These are phyloP conservation scores for Lepidotrigona ventralis DNA, from an alignment of 1,140 invertebrate genomes.

Conservation along the genomic window DNA sequence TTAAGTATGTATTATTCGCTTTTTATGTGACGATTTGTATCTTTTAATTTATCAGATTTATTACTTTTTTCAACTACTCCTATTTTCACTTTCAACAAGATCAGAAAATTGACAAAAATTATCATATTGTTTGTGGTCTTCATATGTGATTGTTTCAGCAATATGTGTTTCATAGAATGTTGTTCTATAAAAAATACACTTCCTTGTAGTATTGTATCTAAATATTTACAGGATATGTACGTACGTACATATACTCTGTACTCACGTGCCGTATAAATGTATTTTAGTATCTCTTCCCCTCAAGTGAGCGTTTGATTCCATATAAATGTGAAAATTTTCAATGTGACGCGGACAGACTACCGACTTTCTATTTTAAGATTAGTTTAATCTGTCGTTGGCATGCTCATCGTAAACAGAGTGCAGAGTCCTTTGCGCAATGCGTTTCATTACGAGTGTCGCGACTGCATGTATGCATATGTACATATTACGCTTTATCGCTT, in stretches of 20 bases:
- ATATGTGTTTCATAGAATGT: no score
- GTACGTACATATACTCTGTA: background rate
- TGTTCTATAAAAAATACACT: no score
- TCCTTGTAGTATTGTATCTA: background rate
- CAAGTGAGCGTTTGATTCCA: background rate
- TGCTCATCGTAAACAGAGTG: slow-evolving; percentile 1
- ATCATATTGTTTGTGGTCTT: no score
- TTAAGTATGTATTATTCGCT: no score
- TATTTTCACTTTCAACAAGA: no score
- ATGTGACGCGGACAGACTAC: background rate
- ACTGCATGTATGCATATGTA: background rate
- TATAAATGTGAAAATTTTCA: background rate
- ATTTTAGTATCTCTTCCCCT: background rate
- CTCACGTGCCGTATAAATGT: background rate
- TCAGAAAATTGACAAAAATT: no score
- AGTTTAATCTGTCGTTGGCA: slow-evolving; percentile 19
- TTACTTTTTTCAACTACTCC: background rate
- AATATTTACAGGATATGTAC: background rate
- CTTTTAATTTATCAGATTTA: background rate
- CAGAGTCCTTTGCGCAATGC: background rate
- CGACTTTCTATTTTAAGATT: background rate
- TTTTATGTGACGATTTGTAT: no score
- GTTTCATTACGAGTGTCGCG: background rate
- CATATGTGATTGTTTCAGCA: no score
- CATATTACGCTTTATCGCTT: background rate